Base-by-base conservation (phyloP, 2,888 invertebrate species). In the Mythimna ferrago region DNA sequence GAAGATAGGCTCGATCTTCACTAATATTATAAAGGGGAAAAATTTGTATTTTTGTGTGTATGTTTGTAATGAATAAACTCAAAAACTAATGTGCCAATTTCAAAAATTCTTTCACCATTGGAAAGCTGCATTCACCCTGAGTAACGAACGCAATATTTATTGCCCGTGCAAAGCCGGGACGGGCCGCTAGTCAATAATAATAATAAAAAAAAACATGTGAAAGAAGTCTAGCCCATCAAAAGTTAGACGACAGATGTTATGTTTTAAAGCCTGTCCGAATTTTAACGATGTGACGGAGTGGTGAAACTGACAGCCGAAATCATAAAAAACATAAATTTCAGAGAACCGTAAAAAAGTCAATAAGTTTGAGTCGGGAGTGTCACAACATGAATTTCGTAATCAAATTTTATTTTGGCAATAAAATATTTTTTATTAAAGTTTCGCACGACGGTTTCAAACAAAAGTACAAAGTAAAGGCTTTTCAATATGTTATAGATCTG, bases 331-430 rank as follows among this genome's bases (percentile, higher is more conserved):
- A 51, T 62, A 77, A 69, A 75, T 75, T 62, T 6, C 41, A 61
- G 19, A 41, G 41, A 41, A 54, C 26, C 70, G 11, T 70, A 77
- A 77, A 77, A 75, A 69, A 35, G 77, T 69, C 61, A 77, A 77
- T 77, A 70, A 56, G 70, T 10, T 32, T 16, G 44, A n/a, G 48
- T 41, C 16, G 14, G 14, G 9, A 69, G 70, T 70, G 77, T 70
- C 54, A 41, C 44, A 32, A 51, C 9, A 70, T 35, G 53, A 41
- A 54, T 51, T 51, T 69, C 19, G 54, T 61, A 70, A 56, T 61
- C 14, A 74, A 68, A 74, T 61, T 60, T 76, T 69, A 77, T 74
- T 77, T 68, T 54, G 56, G 60, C 38, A 54, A 54, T 74, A 77
- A 77, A 76, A 74, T 41, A 69, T 77, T 5, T 69, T 74, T 69